Conservation (phyloP, 1,140 invertebrate species). For the Arion vulgaris region DNA sequence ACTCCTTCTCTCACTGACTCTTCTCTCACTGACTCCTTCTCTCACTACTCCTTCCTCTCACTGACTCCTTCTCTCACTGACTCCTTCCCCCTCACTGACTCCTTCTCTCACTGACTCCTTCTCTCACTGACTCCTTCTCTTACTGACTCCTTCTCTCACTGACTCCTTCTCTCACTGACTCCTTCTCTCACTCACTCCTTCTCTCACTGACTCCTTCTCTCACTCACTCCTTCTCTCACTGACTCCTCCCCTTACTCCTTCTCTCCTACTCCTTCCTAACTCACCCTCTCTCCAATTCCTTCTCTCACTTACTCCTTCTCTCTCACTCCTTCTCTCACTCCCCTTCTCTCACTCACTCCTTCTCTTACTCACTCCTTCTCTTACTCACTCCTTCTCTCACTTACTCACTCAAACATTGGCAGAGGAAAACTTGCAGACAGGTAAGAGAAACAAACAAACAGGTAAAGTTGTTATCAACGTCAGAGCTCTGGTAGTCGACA, state of each 20-base stretch:
- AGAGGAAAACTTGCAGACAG: too few relatives aligned
- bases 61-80: too few relatives aligned
- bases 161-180: neutral
- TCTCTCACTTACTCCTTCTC: neutral
- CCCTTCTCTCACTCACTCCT: too few relatives aligned
- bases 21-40: neutral
- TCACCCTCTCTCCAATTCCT: neutral
- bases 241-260: conserved; percentile 1
- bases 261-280: neutral
- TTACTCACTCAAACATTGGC: neutral
- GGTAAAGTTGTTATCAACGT: too few relatives aligned
- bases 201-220: neutral
- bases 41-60: too few relatives aligned
- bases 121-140: too few relatives aligned
- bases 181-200: neutral
- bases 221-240: neutral
- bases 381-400: too few relatives aligned
- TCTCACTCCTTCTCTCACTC: too few relatives aligned
- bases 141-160: neutral
- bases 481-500: neutral
- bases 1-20: neutral
- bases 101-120: too few relatives aligned
- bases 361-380: too few relatives aligned
- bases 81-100: too few relatives aligned
- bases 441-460: too few relatives aligned